Conservation (phyloP, 2,113 vertebrate species). For the Gambusia affinis region DNA sequence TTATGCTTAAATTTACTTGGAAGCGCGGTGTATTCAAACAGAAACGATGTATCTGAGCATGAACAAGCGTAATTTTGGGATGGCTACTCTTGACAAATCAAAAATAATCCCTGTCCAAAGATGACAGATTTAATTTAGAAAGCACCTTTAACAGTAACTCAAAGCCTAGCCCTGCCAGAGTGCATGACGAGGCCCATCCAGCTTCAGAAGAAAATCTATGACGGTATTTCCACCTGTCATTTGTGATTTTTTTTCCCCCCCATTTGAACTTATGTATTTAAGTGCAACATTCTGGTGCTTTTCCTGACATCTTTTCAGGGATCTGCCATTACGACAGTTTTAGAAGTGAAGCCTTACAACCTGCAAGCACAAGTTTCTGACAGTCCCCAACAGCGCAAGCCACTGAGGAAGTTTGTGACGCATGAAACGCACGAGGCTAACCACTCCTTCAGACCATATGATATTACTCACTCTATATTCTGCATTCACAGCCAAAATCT, state of each 20-base stretch:
- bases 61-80: neutral
- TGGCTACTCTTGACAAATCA: neutral
- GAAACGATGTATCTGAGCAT: too few relatives aligned
- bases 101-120: too few relatives aligned
- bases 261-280: neutral
- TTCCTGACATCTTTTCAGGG: constrained; percentile 7
- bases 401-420: neutral
- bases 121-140: too few relatives aligned
- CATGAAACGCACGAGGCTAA: constrained; percentile 11
- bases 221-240: neutral
- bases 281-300: neutral
- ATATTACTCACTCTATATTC: constrained; percentile 10
- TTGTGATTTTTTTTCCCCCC: neutral
- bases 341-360: constrained; percentile 7
- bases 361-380: constrained; percentile 41
- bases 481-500: constrained; percentile 25
- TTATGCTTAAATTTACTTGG: too few relatives aligned
- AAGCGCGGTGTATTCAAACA: too few relatives aligned
- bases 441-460: constrained; percentile 32
- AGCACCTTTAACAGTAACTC: too few relatives aligned
- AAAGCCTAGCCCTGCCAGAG: neutral
- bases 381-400: constrained; percentile 33
- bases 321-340: neutral
- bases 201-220: neutral
- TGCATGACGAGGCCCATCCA: neutral